Conservation (phyloP, 2,113 vertebrate genomes). For the Petrocephalus microphthalmus region DNA sequence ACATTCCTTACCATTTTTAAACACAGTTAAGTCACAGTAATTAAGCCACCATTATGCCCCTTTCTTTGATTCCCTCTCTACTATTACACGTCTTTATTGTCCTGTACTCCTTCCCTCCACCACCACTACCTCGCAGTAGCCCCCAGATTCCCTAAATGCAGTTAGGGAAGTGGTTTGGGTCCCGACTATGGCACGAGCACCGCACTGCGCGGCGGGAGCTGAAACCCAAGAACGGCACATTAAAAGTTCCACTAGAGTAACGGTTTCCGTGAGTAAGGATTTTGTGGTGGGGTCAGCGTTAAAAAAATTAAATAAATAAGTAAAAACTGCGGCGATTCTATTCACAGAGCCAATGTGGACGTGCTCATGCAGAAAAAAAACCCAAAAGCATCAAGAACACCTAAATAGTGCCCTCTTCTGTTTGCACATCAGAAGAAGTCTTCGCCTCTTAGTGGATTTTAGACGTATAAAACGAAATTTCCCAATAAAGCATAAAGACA, state of each 20-base stretch:
- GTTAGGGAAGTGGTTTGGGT: slow-evolving; percentile 60
- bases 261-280: slow-evolving; percentile 54
- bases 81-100: background rate
- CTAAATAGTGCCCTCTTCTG: slow-evolving; percentile 40
- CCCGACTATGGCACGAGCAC: slow-evolving; percentile 50
- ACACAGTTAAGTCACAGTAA: background rate
- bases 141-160: slow-evolving; percentile 20
- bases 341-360: slow-evolving; percentile 1
- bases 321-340: background rate
- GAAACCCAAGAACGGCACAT: slow-evolving; percentile 56
- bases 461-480: background rate
- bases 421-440: background rate
- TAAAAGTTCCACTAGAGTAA: slow-evolving; percentile 67
- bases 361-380: background rate
- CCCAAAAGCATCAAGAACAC: background rate
- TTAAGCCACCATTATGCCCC: background rate
- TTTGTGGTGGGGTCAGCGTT: slow-evolving; percentile 34
- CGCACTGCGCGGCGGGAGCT: slow-evolving; percentile 42
- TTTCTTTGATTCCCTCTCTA: background rate
- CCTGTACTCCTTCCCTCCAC: background rate
- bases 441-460: background rate
- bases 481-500: background rate
- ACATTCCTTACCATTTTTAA: background rate
- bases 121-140: background rate
- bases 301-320: background rate